Evolutionary conservation across 2,113 vertebrate species (phyloP).

Genomic region (Hassar affinis): DNA sequence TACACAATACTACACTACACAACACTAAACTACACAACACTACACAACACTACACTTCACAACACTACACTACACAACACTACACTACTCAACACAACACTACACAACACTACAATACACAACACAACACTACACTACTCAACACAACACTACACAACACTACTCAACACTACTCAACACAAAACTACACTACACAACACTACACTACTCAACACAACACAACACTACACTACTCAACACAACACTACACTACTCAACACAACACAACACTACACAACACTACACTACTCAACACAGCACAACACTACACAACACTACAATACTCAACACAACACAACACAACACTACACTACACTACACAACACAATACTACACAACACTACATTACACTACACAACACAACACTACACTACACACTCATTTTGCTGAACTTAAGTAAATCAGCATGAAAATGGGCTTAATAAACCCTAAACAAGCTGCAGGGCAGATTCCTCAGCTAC

Average conservation of each 20-base stretch:
- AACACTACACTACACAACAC: constrained; percentile 23
- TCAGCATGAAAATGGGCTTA: too few species aligned
- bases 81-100: constrained; percentile 24
- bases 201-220: constrained; percentile 24
- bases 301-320: constrained; percentile 31
- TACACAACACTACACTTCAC: constrained; percentile 29
- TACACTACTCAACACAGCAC: background rate
- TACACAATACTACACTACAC: too few species aligned
- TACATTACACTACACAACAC: constrained; percentile 20
- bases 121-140: constrained; percentile 1
- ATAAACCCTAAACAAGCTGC: background rate
- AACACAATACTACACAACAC: too few species aligned
- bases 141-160: too few species aligned
- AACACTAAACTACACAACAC: constrained; percentile 1
- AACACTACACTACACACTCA: constrained; percentile 5
- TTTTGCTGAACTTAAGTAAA: background rate
- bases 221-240: constrained; percentile 8
- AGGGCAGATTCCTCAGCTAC: constrained; percentile 3
- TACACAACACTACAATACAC: background rate
- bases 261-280: constrained; percentile 34
- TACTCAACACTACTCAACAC: too few species aligned
- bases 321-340: constrained; percentile 34
- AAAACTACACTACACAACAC: constrained; percentile 22
- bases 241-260: too few species aligned
- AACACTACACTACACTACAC: constrained; percentile 6